These are phyloP conservation scores for Oedothorax gibbosus DNA, from an alignment of 1,140 invertebrate species.

Conservation along the genomic window DNA sequence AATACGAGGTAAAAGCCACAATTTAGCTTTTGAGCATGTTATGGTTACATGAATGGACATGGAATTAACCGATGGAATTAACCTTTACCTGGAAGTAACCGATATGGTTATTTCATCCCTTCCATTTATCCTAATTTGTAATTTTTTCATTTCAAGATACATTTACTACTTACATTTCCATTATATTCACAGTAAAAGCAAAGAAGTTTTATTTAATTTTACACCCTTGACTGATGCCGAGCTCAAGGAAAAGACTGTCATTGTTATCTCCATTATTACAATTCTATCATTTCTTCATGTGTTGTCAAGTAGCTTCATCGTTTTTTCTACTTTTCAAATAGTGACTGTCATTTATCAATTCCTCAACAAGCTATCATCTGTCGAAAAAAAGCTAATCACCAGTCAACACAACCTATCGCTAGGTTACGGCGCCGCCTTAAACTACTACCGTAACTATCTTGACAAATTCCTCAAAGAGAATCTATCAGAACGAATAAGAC, in stretches of 20 bases:
- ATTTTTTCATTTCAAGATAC: no score
- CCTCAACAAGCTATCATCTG: background rate
- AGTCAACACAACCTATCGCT: background rate
- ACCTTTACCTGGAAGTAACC: no score
- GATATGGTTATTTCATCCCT: no score
- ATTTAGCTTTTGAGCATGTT: no score
- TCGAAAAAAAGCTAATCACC: background rate
- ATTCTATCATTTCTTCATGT: background rate
- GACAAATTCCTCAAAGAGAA: background rate
- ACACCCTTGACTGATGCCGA: no score
- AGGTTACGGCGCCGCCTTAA: conserved; percentile 29
- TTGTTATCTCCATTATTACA: background rate
- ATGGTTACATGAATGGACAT: no score
- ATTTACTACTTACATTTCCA: no score
- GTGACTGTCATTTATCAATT: background rate
- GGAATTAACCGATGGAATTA: no score
- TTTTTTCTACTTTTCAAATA: background rate
- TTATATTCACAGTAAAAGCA: no score
- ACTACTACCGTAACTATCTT: conserved; percentile 36
- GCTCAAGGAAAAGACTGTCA: background rate
- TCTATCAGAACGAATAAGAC: background rate
- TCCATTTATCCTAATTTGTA: no score
- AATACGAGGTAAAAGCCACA: no score
- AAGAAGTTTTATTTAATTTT: no score
- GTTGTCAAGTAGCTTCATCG: background rate